Evolutionary conservation across 2,113 vertebrate genomes (phyloP), one percentile per base, ranked within the genome.

Genomic region (Psettodes erumei): DNA sequence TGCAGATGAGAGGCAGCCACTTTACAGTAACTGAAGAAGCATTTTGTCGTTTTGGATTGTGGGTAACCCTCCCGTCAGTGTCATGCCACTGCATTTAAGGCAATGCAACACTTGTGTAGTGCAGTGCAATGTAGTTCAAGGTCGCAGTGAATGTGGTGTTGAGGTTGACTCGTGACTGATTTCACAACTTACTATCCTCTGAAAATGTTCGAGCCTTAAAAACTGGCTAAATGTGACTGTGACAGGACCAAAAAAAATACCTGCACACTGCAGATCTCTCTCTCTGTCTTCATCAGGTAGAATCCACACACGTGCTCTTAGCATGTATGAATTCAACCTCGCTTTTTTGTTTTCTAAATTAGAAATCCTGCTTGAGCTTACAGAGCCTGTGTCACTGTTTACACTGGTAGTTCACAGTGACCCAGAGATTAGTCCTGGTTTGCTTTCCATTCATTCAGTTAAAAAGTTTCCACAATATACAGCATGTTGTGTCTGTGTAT

Each of bases 111-210:
- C 28, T 19, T 21, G 25, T 25, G 28, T 10, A 33, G 54, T 23
- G 1, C 13, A 68, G 12, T 10, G 13, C 10, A 35, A 19, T 35
- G 25, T 0, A 28, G 43, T 51, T 68, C 25, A 61, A 38, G 25
- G 54, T 76, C 58, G 43, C 48, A 16, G 11, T 61, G 40, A 45
- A 37, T 53, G 47, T 37, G 23, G 33, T 47, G 8, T 0, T 40
- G 65, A 61, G 33, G n/a, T n/a, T n/a, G n/a, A n/a, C n/a, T n/a
- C 23, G 9, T 27, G 55, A 25, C 58, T 42, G 66, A 63, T 71
- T 81, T 84, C 58, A 60, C 51, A 78, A 68, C 11, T 56, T 10
- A 0, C 7, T n/a, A 70, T 69, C 40, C 28, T 72, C 48, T 53
- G 40, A 40, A 75, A 53, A 37, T 27, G 33, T 60, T 53, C 32